Percentiles rank a stretch among this genome's conserved stretches.
Conservation (phyloP, 2,113 vertebrate genomes). For the Callithrix jacchus region DNA sequence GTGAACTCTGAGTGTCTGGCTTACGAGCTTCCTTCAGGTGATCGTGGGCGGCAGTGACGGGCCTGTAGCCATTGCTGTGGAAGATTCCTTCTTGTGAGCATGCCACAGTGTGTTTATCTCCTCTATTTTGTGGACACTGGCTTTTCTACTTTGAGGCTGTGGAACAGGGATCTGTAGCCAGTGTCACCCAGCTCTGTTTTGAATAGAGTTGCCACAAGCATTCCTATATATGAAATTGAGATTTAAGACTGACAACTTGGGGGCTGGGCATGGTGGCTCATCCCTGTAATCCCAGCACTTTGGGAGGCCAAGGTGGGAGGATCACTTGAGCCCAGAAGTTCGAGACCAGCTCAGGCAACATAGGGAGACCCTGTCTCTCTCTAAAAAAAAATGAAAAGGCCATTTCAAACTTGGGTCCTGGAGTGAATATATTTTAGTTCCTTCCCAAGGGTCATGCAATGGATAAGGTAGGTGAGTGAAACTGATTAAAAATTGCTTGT, state of each 20-base stretch:
- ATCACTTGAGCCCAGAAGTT: no score
- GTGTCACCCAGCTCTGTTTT: neutral
- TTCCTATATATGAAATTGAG: neutral
- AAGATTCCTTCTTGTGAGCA: neutral
- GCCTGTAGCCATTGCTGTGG: accelerated
- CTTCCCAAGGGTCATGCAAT: neutral
- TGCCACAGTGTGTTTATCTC: neutral
- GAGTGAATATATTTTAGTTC: neutral
- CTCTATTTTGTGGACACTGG: neutral
- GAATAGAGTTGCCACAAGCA: neutral
- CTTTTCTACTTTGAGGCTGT: neutral
- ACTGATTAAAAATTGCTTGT: no score
- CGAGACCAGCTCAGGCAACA: no score
- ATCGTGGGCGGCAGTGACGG: neutral
- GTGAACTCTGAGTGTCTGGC: neutral
- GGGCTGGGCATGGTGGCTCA: no score
- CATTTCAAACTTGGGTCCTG: neutral
- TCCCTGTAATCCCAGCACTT: no score
- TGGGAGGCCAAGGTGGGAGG: no score
- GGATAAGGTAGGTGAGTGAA: neutral
- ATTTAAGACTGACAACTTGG: no score
- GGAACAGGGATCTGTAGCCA: neutral
- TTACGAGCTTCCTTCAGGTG: neutral
- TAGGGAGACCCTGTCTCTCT: no score
- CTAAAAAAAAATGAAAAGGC: neutral